phyloP scores from a whole-genome alignment of 2,888 invertebrate species.

The Cylloceria caligata region DNA sequence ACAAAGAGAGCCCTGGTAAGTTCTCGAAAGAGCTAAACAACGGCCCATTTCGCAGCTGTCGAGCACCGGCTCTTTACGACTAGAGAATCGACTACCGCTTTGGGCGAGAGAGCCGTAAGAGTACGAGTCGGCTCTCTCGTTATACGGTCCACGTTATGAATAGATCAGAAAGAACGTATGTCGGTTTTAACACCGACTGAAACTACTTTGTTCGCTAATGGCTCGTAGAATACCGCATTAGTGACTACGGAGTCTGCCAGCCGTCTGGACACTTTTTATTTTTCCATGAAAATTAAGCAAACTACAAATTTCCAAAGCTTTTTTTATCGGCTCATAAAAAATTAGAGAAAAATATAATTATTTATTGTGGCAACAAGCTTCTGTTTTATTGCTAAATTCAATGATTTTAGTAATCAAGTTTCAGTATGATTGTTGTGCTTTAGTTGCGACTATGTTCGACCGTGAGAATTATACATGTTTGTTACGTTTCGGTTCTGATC shows the following conservation, averaged over 20 bases:
- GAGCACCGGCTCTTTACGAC: slow-evolving; percentile 24
- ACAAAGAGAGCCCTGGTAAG: slow-evolving; percentile 56
- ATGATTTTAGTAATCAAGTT: no score
- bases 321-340: not conserved
- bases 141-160: slow-evolving; percentile 73
- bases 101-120: slow-evolving; percentile 20
- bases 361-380: no score
- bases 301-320: slow-evolving; percentile 11
- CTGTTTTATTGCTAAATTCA: no score
- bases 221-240: slow-evolving; percentile 55
- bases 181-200: slow-evolving; percentile 58
- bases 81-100: slow-evolving; percentile 25
- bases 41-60: slow-evolving; percentile 64
- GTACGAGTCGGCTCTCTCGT: slow-evolving; percentile 2
- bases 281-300: slow-evolving; percentile 25
- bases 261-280: slow-evolving; percentile 31
- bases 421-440: no score
- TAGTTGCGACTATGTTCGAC: no score
- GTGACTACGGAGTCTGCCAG: slow-evolving; percentile 54
- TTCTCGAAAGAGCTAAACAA: slow-evolving; percentile 60
- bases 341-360: not conserved
- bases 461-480: no score
- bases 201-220: slow-evolving; percentile 65
- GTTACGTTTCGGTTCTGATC: no score
- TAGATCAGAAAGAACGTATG: slow-evolving; percentile 76